Evolutionary conservation across 2,797 vertebrate species (phyloP), one percentile per base, ranked within the genome.

Genomic region (Cyprinella venusta): DNA sequence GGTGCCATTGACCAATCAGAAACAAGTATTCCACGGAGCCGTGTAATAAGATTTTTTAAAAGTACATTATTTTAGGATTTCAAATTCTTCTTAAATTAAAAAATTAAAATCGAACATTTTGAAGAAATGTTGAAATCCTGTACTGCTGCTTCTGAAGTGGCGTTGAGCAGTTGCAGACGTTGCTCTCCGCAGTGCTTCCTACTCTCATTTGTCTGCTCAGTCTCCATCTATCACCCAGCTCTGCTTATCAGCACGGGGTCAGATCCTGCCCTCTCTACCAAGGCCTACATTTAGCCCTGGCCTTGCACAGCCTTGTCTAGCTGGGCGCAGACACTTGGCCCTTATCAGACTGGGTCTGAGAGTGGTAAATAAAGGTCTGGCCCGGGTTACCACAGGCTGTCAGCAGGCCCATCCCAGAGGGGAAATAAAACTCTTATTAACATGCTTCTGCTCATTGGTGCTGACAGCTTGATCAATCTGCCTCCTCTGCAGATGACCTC

Each of bases 391-490:
- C 8, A 2, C 54, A 64, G 69, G 65, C 84, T 84, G 85, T 88
- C 84, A 78, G 82, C 83, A 80, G 80, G 50, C 69, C 80, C 21
- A 50, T 82, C 86, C 88, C 85, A 77, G 83, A 72, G 83, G 84
- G 86, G 85, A 84, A 85, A 87, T 90, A 84, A 84, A 87, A 85
- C 84, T 83, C 72, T 70, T 85, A 84, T 85, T 88, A 87, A 90
- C 84, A 84, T 87, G 81, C 86, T 82, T 77, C 71, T 75, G 78
- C 79, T 87, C 84, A 56, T 79, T 75, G 52, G 81, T 16, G 84
- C 81, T 86, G 88, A 89, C 87, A 90, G 87, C 83, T 72, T 82
- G 81, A 88, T 88, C 87, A 85, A 85, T 89, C 78, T 72, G 65
- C 77, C 33, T 80, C 86, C 82, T 80, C 64, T 70, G 48, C 78